These are phyloP conservation scores for Automeris io DNA, from an alignment of 2,888 invertebrate species.

Conservation along the genomic window DNA sequence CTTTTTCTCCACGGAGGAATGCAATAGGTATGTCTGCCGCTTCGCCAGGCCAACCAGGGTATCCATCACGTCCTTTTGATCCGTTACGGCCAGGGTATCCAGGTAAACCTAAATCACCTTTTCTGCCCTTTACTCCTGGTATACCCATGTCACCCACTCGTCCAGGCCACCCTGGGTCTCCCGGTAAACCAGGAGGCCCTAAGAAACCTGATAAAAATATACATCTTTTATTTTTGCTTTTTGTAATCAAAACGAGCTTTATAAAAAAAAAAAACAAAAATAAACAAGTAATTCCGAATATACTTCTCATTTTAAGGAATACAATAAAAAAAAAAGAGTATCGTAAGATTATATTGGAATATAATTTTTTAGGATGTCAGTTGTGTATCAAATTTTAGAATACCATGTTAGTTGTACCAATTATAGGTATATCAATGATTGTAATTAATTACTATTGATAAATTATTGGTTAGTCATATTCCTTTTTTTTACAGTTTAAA, in stretches of 20 bases:
- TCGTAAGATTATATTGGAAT: background rate
- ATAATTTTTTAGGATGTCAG: background rate
- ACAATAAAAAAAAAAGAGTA: background rate
- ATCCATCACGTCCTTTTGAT: slow-evolving; percentile 68
- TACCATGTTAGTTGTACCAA: no score
- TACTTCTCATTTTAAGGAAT: background rate
- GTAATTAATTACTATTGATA: no score
- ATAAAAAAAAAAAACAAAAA: no score
- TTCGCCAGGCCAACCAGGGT: slow-evolving; percentile 69
- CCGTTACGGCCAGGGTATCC: slow-evolving; percentile 71
- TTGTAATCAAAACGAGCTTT: background rate
- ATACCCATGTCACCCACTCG: slow-evolving; percentile 39
- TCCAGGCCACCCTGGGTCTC: slow-evolving; percentile 58
- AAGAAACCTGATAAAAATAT: slow-evolving; percentile 43
- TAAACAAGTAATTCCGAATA: no score
- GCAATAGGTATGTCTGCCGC: slow-evolving; percentile 45
- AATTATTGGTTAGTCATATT: no score
- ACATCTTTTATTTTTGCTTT: background rate
- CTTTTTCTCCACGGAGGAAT: slow-evolving; percentile 65
- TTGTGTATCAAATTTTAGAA: no score
- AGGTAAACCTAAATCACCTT: slow-evolving; percentile 62
- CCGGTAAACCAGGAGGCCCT: slow-evolving; percentile 58
- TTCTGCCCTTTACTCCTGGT: slow-evolving; percentile 43
- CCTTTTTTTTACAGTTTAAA: no score
- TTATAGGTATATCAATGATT: no score